Conservation (phyloP, 2,888 invertebrate species). For the Stratiomys singularior region DNA sequence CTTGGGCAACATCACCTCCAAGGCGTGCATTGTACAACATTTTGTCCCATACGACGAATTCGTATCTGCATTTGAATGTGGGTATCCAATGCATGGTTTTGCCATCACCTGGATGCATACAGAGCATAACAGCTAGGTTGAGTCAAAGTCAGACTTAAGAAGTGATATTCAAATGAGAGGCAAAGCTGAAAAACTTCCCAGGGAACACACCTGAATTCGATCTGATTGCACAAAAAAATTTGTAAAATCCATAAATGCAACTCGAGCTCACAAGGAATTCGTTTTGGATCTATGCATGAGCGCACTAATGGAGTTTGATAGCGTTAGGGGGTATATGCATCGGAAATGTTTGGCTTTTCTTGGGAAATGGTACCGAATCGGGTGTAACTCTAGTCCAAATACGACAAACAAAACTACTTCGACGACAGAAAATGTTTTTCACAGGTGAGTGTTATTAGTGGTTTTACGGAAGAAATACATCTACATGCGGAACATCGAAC, state of each 20-base stretch:
- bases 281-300: conserved; percentile 10
- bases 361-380: too few species aligned
- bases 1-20: background rate
- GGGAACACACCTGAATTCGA: conserved; percentile 43
- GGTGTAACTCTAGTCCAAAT: too few species aligned
- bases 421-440: too few species aligned
- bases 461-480: too few species aligned
- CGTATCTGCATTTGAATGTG: conserved; percentile 13
- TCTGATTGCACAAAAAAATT: conserved; percentile 42
- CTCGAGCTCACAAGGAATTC: conserved; percentile 18
- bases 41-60: conserved; percentile 7
- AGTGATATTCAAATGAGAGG: conserved; percentile 47
- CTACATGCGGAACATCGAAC: too few species aligned
- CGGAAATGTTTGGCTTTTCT: too few species aligned
- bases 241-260: conserved; percentile 46
- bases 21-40: background rate
- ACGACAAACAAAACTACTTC: too few species aligned
- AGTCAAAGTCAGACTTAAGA: conserved; percentile 22
- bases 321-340: conserved; percentile 23
- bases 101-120: conserved; percentile 28
- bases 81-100: background rate
- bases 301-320: conserved; percentile 37
- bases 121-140: background rate
- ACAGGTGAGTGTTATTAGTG: too few species aligned
- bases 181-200: conserved; percentile 44